A percentile compares a stretch with the other conserved stretches of the same genome.
phyloP scores from a whole-genome alignment of 2,113 vertebrate species.

The Hemibates koningsi region DNA sequence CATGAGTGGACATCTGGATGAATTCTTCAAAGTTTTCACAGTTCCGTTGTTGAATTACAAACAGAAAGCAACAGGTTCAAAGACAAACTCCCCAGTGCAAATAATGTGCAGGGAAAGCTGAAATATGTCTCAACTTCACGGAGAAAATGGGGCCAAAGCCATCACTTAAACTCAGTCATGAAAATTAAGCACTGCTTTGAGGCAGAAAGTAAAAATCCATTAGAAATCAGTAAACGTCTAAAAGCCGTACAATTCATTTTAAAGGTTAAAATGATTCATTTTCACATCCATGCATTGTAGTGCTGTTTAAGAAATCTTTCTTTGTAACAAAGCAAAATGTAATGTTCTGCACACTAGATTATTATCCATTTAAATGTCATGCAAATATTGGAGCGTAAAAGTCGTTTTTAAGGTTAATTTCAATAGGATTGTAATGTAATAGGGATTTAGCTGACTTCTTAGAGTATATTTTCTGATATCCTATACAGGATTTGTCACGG shows the following conservation, averaged over 20 bases:
- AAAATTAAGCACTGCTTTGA: not conserved
- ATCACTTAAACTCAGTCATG: not conserved
- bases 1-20: not conserved
- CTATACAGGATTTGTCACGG: not conserved
- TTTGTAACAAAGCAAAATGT: not conserved
- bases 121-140: not conserved
- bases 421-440: not conserved
- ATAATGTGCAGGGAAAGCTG: not conserved
- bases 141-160: not conserved
- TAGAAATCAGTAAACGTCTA: not conserved
- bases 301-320: not conserved
- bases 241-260: not conserved
- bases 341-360: not conserved
- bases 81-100: not conserved
- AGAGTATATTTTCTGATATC: not conserved
- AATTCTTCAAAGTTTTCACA: accelerated
- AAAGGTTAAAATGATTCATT: not conserved
- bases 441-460: not conserved
- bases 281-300: not conserved
- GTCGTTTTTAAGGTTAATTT: not conserved
- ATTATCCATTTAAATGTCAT: not conserved
- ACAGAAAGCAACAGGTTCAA: not conserved
- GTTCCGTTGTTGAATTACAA: not conserved
- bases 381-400: not conserved
- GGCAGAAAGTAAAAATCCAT: not conserved